Conservation (phyloP, 2,888 invertebrate species). For the Linhomoeus sp. region DNA sequence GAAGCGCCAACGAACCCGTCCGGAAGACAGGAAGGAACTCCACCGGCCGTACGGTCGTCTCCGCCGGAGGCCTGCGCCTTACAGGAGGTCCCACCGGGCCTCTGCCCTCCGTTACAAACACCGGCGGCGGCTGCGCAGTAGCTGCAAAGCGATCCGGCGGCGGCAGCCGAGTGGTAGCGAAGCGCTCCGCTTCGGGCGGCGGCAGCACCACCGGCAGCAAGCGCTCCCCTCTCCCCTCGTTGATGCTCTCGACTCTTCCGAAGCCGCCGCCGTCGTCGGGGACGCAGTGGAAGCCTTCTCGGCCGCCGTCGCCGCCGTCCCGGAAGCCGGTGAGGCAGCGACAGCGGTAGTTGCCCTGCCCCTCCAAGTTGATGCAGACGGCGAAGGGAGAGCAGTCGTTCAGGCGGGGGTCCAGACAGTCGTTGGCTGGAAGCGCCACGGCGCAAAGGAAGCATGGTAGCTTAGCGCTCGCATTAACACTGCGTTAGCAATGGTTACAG, state of each 20-base stretch:
- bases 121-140: no score
- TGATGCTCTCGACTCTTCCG: no score
- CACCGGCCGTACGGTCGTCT: no score
- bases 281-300: not conserved
- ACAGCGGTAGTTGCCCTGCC: not conserved
- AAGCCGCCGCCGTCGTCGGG: not conserved
- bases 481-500: not conserved
- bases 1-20: no score
- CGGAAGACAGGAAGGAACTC: no score
- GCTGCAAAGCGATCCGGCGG: not conserved
- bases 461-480: no score
- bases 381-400: constrained; percentile 22
- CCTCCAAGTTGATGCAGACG: constrained; percentile 11
- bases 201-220: not conserved
- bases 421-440: constrained; percentile 14
- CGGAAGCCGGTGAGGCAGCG: not conserved
- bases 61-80: no score
- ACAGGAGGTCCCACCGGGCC: no score
- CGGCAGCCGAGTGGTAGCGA: not conserved
- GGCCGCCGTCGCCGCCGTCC: not conserved
- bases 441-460: not conserved
- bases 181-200: not conserved
- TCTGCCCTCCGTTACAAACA: no score
- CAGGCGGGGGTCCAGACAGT: constrained; percentile 19
- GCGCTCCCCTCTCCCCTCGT: not conserved